Conservation (phyloP, 2,888 invertebrate species). For the Orthosia gothica region DNA sequence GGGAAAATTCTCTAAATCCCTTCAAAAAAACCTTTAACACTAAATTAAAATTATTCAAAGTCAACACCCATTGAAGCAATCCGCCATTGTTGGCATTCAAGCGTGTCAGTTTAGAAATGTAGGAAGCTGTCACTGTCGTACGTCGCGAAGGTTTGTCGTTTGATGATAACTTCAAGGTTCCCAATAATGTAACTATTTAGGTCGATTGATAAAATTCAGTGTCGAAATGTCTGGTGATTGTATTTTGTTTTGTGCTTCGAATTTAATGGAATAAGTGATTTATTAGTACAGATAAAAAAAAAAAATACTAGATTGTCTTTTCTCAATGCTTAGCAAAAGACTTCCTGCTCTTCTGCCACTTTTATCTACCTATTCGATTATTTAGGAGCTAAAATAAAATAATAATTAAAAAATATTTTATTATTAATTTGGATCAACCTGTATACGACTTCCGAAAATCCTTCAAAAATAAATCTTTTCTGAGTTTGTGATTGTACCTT, state of each 20-base stretch:
- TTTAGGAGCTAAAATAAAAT: background rate
- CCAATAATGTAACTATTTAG: slow-evolving; percentile 47
- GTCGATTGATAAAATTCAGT: slow-evolving; percentile 57
- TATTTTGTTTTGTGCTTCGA: background rate
- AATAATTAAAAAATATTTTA: no score
- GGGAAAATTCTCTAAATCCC: background rate
- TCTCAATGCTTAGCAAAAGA: background rate
- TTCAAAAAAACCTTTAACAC: slow-evolving; percentile 44
- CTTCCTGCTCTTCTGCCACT: background rate
- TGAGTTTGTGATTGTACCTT: no score
- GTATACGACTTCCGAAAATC: background rate
- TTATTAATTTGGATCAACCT: background rate
- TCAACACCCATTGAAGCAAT: slow-evolving; percentile 63
- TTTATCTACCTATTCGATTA: background rate
- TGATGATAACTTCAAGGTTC: slow-evolving; percentile 64
- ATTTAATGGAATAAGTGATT: background rate
- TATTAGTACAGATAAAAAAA: no score
- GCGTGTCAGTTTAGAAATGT: slow-evolving; percentile 76
- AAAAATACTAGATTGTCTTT: background rate
- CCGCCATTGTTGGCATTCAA: slow-evolving; percentile 80
- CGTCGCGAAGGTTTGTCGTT: slow-evolving; percentile 72
- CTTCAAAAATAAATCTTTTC: background rate
- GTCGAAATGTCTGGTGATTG: slow-evolving; percentile 15
- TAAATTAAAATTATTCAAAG: slow-evolving; percentile 70
- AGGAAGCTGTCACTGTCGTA: slow-evolving; percentile 80